A percentile compares a stretch with the other conserved stretches of the same genome.
phyloP scores from a whole-genome alignment of 2,797 vertebrate species.

The Chelidonichthys spinosus region DNA sequence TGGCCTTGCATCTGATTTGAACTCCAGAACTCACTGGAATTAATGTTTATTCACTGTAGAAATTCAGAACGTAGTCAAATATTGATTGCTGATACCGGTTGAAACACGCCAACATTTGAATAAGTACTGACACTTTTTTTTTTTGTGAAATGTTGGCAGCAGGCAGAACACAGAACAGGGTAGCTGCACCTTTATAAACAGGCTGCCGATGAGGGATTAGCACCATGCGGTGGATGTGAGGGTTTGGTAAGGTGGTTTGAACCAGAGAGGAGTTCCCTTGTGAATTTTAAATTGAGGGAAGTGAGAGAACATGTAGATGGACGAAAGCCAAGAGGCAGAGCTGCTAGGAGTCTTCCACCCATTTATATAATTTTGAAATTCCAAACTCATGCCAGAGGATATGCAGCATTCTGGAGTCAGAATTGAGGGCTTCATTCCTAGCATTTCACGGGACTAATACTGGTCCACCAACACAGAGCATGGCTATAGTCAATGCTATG shows the following conservation, averaged over 20 bases:
- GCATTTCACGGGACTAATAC: slow-evolving; percentile 14
- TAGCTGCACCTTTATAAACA: slow-evolving; percentile 36
- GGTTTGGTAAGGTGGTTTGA: slow-evolving; percentile 29
- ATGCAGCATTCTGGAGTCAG: slow-evolving; percentile 3
- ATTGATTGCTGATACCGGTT: too few species aligned
- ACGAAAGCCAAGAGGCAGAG: slow-evolving; percentile 33
- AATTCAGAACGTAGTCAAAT: too few species aligned
- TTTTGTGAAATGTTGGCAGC: slow-evolving; percentile 8
- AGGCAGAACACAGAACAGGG: slow-evolving; percentile 11
- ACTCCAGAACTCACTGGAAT: too few species aligned
- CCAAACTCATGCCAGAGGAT: slow-evolving; percentile 21
- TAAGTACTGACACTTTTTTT: too few species aligned
- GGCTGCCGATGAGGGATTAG: slow-evolving; percentile 50
- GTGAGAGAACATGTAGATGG: slow-evolving; percentile 30
- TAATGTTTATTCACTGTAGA: too few species aligned
- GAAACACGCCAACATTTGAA: too few species aligned
- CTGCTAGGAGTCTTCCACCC: slow-evolving; percentile 44
- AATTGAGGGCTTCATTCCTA: slow-evolving; percentile 6
- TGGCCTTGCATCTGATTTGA: too few species aligned
- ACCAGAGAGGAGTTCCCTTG: slow-evolving; percentile 20
- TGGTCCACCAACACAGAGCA: neutral
- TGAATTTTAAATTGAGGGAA: slow-evolving; percentile 45
- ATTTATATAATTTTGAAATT: slow-evolving; percentile 38
- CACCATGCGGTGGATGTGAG: slow-evolving; percentile 18
- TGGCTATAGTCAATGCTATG: neutral